A percentile compares a stretch with the other conserved stretches of the same genome.
Conservation (phyloP, 2,888 invertebrate genomes). For the Microplitis deprimator region DNA sequence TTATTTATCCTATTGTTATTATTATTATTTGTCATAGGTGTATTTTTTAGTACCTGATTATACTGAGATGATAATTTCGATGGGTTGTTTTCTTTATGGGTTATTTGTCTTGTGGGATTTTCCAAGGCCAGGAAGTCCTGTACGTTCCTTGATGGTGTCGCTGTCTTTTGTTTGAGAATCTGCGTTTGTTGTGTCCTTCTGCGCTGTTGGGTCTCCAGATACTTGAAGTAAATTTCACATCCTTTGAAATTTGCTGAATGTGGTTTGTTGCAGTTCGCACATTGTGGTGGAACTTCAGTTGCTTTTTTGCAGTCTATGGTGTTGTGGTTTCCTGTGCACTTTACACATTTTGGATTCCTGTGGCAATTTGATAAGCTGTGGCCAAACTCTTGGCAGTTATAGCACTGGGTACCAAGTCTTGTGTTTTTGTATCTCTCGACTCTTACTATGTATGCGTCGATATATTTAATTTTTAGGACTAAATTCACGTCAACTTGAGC, state of each 20-base stretch:
- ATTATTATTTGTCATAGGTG: too few relatives aligned
- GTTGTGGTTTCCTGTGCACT: slow-evolving; percentile 8
- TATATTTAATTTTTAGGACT: background rate
- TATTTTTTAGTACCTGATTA: too few relatives aligned
- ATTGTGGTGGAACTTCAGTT: background rate
- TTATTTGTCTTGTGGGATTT: too few relatives aligned
- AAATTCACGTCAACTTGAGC: too few relatives aligned
- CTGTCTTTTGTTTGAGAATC: too few relatives aligned
- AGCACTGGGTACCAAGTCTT: slow-evolving; percentile 24
- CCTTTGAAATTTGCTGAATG: slow-evolving; percentile 1
- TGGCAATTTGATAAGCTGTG: background rate
- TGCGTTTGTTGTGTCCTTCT: too few relatives aligned
- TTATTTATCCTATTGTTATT: too few relatives aligned
- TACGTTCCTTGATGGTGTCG: too few relatives aligned
- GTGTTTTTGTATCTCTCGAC: slow-evolving; percentile 24
- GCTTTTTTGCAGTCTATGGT: slow-evolving; percentile 10
- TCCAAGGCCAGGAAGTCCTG: too few relatives aligned
- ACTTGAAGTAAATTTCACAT: background rate
- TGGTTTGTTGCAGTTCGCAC: background rate
- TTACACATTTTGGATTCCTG: slow-evolving; percentile 1
- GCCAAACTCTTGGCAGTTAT: slow-evolving; percentile 21
- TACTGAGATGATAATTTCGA: too few relatives aligned
- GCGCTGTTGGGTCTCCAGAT: background rate
- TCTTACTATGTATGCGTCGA: background rate
- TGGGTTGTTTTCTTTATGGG: too few relatives aligned